phyloP scores from a whole-genome alignment of 2,888 invertebrate genomes.

The Torymus auratus region DNA sequence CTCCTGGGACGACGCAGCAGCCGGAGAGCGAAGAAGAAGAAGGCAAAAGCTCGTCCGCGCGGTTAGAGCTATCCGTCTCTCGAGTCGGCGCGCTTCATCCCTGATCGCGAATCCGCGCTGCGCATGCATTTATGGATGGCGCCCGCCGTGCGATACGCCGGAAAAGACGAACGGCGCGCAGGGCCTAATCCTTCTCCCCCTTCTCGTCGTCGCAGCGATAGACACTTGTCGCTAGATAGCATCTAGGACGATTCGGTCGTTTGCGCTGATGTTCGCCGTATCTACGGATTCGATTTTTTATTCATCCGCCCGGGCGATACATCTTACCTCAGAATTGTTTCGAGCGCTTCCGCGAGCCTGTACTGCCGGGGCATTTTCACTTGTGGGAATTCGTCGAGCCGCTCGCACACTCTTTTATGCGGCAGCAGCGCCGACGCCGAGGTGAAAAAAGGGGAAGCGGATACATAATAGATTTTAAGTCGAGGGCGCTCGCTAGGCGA shows the following conservation, averaged over 20 bases:
- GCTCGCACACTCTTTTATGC: not conserved
- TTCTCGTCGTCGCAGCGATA: not conserved
- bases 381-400: not conserved
- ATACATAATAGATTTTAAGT: slow-evolving; percentile 49
- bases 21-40: not conserved
- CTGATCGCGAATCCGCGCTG: slow-evolving; percentile 33
- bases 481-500: not conserved
- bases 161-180: not conserved
- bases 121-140: slow-evolving; percentile 55
- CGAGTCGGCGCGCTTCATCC: slow-evolving; percentile 4
- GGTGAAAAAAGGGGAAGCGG: not conserved
- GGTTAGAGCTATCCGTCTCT: slow-evolving; percentile 47
- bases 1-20: slow-evolving; percentile 53
- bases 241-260: no score
- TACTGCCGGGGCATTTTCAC: not conserved
- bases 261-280: no score
- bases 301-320: not conserved
- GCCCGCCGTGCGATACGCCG: not conserved
- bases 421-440: not conserved
- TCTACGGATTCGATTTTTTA: slow-evolving; percentile 10
- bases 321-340: not conserved
- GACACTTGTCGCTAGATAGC: slow-evolving; percentile 3
- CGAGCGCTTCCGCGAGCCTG: not conserved
- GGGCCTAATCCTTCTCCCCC: slow-evolving; percentile 11
- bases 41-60: slow-evolving; percentile 21